A percentile compares a stretch with the other conserved stretches of the same genome.
phyloP scores from a whole-genome alignment of 2,797 vertebrate genomes.

The Crenichthys baileyi region DNA sequence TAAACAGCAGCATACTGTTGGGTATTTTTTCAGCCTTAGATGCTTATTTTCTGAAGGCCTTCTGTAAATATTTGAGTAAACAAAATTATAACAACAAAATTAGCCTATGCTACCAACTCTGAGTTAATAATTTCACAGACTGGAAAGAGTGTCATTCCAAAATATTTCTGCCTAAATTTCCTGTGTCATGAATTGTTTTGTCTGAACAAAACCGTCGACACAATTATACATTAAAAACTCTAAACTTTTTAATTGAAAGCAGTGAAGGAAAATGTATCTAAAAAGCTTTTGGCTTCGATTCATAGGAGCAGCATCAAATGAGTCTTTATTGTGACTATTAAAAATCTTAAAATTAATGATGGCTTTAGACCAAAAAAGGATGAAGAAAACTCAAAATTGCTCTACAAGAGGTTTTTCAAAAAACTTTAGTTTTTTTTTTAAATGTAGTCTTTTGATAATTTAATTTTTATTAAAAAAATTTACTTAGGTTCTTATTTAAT shows the following conservation, averaged over 20 bases:
- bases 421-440: slow-evolving; percentile 51
- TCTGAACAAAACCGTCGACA: slow-evolving; percentile 1
- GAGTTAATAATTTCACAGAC: slow-evolving; percentile 25
- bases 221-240: not conserved
- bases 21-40: not conserved
- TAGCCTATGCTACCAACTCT: slow-evolving; percentile 40
- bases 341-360: not conserved
- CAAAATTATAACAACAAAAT: slow-evolving; percentile 46
- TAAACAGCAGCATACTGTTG: not conserved
- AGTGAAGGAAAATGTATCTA: slow-evolving; percentile 1
- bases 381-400: not conserved
- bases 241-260: not conserved
- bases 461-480: not conserved
- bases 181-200: slow-evolving; percentile 28
- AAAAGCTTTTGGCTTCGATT: slow-evolving; percentile 8
- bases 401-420: slow-evolving; percentile 22
- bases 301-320: slow-evolving; percentile 2
- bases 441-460: slow-evolving; percentile 56
- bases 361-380: slow-evolving; percentile 5
- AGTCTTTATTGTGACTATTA: not conserved
- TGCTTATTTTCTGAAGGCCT: not conserved
- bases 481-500: not conserved
- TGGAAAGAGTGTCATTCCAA: slow-evolving; percentile 62
- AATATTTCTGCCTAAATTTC: slow-evolving; percentile 22
- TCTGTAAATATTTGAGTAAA: slow-evolving; percentile 13